Base-by-base conservation (phyloP, 2,888 invertebrate genomes). In the Oegoconia quadripuncta region DNA sequence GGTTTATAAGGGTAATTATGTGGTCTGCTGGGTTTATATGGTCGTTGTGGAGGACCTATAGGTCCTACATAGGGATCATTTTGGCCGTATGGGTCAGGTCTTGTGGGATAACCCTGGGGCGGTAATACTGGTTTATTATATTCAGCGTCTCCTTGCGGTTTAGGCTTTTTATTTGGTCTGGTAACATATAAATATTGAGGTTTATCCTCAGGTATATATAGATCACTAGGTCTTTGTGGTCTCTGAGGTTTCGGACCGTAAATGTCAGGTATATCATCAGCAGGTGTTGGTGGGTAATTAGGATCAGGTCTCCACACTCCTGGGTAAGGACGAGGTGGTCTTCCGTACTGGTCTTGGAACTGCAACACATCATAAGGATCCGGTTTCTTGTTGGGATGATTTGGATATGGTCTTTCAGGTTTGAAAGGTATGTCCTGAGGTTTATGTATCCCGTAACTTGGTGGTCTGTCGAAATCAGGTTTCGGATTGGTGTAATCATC, bases 121-220 rank as follows among this genome's bases (percentile, higher is more conserved):
- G 56, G 60, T 33, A 50, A 55, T n/a, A 39, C 39, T 31, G 51
- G 54, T 18, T 52, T 54, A 11, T 44, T 50, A 37, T 63, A 61
- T 9, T 52, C 59, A 39, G 56, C 52, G 15, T 62, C 58, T 22
- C 53, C 44, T 40, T 44, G 47, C 40, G 47, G 65, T 48, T 60
- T 62, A n/a, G 83, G 84, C 47, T 69, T 81, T 34, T 71, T 72
- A 46, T 66, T 78, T 3, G 84, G 86, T 44, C 80, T 69, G 1
- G 65, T 55, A 12, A 78, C 70, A 41, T 84, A 83, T 9, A 75
- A 61, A 38, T 82, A 82, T 13, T 74, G 59, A 1, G 81, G 84
- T 32, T 64, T 71, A 29, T 77, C 74, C 25, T 60, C 62, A 14
- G 75, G 64, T 12, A 47, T 53, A 30, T 55, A 59, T 14, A 33